A percentile compares a stretch with the other conserved stretches of the same genome.
phyloP scores from a whole-genome alignment of 2,888 invertebrate genomes.

The Sphaerophoria taeniata region DNA sequence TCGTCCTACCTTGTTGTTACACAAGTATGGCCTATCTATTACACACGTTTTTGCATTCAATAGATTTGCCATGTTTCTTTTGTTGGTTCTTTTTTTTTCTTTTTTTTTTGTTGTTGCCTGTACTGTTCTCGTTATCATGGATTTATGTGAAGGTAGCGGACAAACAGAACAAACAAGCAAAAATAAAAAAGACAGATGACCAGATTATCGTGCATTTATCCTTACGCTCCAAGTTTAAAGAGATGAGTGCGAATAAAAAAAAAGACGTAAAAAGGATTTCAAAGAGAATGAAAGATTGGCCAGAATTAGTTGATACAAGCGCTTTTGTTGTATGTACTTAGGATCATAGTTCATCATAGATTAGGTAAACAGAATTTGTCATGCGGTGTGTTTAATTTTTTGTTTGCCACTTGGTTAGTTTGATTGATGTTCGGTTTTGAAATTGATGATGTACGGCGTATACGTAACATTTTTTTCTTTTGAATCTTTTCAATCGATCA shows the following conservation, averaged over 20 bases:
- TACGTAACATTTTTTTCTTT: neutral
- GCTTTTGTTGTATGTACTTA: neutral
- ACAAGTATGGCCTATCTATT: conserved; percentile 37
- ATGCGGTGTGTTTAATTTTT: neutral
- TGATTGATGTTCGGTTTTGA: conserved; percentile 6
- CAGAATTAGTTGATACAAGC: conserved; percentile 27
- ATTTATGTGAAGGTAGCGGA: conserved; percentile 36
- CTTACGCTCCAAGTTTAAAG: conserved; percentile 1
- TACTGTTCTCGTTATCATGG: conserved; percentile 14
- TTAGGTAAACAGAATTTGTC: conserved; percentile 13
- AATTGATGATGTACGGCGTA: neutral
- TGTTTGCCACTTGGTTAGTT: neutral
- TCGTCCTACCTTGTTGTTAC: too few species aligned
- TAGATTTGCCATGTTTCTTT: conserved; percentile 25
- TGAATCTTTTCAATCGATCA: neutral
- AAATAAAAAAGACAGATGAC: conserved; percentile 44
- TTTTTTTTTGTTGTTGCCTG: neutral
- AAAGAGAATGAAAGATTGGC: conserved; percentile 25
- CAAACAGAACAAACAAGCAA: neutral
- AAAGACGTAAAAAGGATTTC: neutral
- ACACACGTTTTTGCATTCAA: conserved; percentile 53
- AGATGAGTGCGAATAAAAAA: neutral
- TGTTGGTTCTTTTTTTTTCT: conserved; percentile 15
- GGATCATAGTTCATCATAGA: neutral
- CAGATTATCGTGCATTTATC: conserved; percentile 44